Evolutionary conservation across 2,113 vertebrate species (phyloP), one percentile per base, ranked within the genome.

Genomic region (Antennarius striatus): DNA sequence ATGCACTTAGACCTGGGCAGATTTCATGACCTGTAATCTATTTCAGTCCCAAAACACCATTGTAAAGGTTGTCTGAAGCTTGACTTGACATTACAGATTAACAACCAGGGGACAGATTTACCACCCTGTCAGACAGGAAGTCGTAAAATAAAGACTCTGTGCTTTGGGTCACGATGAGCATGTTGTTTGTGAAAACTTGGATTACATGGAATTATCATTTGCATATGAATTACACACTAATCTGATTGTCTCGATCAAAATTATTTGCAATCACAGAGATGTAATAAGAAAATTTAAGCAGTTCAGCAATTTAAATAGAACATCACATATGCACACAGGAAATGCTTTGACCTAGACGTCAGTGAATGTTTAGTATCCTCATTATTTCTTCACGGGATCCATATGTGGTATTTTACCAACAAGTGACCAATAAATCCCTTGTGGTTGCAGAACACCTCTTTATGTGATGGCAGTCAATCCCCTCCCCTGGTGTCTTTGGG

Each of bases 11-110:
- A 83, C 49, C 67, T 80, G 15, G 71, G 63, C 60, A 68, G 66
- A 59, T 75, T 63, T 51, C 60, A 53, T 71, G 63, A 51, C 51
- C 48, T 73, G 56, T 86, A 88, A 88, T 89, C 83, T 56, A 61
- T 43, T 52, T 32, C 66, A 49, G 61, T 28, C 51, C 48, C 39
- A 49, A 58, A 40, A 81, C 32, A 55, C 22, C 42, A 42, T n/a
- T 40, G 56, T 58, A 78, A 78, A 75, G 48, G 51, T 77, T 60
- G 53, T 80, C 75, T 80, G 49, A 80, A 73, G 68, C 43, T 71
- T 70, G 65, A 43, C 48, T 43, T 68, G 69, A 74, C 77, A 59
- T 81, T 56, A 70, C 79, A 86, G 85, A 88, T 90, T 88, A 91
- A 69, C 77, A 49, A 52, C 54, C 45, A 71, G 59, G 51, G 65